These are phyloP conservation scores for Catharus ustulatus DNA, from an alignment of 2,797 vertebrate species.

Conservation along the genomic window DNA sequence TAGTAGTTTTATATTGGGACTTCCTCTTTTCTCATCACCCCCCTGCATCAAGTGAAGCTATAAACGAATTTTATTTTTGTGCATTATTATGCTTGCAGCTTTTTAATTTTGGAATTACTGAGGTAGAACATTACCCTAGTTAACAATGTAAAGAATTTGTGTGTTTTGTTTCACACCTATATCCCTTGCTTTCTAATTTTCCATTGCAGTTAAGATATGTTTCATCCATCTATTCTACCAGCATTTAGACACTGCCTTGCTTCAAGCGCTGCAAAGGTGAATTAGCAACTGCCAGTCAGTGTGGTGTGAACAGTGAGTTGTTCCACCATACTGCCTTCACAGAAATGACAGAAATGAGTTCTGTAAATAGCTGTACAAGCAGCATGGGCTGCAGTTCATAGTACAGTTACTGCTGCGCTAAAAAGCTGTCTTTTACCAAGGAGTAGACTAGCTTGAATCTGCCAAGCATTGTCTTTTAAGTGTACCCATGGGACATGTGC, in stretches of 20 bases:
- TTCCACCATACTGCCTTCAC: not conserved
- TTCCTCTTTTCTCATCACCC: not conserved
- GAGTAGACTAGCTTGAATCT: not conserved
- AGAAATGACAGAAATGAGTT: not conserved
- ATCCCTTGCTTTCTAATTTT: not conserved
- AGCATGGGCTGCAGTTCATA: not conserved
- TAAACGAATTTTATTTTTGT: not conserved
- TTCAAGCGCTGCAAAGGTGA: not conserved
- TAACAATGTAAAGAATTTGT: not conserved
- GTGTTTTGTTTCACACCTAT: not conserved
- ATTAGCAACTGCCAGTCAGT: not conserved
- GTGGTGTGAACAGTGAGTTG: not conserved
- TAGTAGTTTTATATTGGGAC: not conserved
- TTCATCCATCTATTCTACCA: not conserved
- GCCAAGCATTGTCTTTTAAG: not conserved
- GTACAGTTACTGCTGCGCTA: not conserved
- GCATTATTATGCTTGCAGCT: not conserved
- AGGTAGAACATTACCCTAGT: not conserved
- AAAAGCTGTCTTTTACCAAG: not conserved
- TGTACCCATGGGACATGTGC: fast-evolving
- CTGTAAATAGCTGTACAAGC: not conserved
- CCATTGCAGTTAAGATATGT: not conserved
- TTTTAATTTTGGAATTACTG: not conserved
- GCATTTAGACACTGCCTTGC: not conserved
- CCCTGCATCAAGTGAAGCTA: not conserved